phyloP scores from a whole-genome alignment of 2,797 vertebrate species.

The Sebastes alutus region DNA sequence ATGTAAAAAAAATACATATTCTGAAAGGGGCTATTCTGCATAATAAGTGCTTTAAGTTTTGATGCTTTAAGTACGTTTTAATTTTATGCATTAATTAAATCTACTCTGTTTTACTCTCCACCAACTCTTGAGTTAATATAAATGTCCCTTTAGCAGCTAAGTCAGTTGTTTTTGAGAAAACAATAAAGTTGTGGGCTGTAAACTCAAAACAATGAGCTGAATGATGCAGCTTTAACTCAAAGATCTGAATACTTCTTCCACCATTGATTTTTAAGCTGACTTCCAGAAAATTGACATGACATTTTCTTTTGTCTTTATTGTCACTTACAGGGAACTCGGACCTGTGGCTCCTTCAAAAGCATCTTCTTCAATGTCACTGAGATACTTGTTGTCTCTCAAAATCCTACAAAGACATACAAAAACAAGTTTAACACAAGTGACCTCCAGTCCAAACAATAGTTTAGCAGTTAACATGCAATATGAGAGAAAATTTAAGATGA shows the following conservation, averaged over 20 bases:
- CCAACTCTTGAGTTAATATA: neutral
- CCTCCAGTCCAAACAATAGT: constrained; percentile 14
- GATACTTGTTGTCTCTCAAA: constrained; percentile 86
- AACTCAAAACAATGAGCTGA: neutral
- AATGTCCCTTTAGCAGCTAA: neutral
- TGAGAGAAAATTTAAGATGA: constrained; percentile 35
- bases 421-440: constrained; percentile 5
- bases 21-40: neutral
- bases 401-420: constrained; percentile 76
- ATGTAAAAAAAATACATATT: neutral
- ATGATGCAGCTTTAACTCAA: neutral
- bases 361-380: constrained; percentile 84
- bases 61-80: no score
- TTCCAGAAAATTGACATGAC: neutral
- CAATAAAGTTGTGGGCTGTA: neutral
- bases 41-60: no score
- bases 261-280: neutral
- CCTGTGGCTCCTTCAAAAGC: constrained; percentile 88
- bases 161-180: neutral
- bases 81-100: neutral
- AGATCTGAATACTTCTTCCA: neutral
- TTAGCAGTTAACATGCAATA: constrained; percentile 1
- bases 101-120: neutral
- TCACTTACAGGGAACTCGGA: constrained; percentile 88
- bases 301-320: neutral